Evolutionary conservation across 2,797 vertebrate species (phyloP).

Genomic region (Xenops minutus): DNA sequence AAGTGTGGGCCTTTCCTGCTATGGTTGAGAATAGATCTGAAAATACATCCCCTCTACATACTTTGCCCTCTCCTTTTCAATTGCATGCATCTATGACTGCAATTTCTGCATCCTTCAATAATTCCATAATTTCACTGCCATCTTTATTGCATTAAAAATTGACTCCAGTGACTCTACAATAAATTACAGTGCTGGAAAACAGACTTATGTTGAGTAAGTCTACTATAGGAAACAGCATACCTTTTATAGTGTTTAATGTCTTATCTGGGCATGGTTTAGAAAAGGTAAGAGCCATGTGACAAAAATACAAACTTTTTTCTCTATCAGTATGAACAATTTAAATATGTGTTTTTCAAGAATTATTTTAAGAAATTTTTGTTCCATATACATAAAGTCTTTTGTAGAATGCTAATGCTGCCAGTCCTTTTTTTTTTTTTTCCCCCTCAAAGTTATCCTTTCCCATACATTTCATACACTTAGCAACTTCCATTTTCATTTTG

Average conservation of each 20-base stretch:
- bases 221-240: not conserved
- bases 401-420: not conserved
- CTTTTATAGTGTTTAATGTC: not conserved
- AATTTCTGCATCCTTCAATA: not conserved
- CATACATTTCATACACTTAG: not conserved
- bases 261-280: not conserved
- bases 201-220: not conserved
- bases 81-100: not conserved
- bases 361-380: not conserved
- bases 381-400: not conserved
- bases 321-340: not conserved
- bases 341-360: not conserved
- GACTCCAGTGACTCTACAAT: not conserved
- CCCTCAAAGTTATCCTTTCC: not conserved
- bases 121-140: not conserved
- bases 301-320: not conserved
- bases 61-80: not conserved
- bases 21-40: not conserved
- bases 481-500: not conserved
- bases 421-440: not conserved
- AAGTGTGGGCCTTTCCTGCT: not conserved
- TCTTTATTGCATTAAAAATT: not conserved
- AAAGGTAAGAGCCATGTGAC: not conserved
- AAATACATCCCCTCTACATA: not conserved
- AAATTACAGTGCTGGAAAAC: not conserved